Evolutionary conservation across 2,797 vertebrate species (phyloP), one percentile per base, ranked within the genome.

Genomic region (Neostethus bicornis): DNA sequence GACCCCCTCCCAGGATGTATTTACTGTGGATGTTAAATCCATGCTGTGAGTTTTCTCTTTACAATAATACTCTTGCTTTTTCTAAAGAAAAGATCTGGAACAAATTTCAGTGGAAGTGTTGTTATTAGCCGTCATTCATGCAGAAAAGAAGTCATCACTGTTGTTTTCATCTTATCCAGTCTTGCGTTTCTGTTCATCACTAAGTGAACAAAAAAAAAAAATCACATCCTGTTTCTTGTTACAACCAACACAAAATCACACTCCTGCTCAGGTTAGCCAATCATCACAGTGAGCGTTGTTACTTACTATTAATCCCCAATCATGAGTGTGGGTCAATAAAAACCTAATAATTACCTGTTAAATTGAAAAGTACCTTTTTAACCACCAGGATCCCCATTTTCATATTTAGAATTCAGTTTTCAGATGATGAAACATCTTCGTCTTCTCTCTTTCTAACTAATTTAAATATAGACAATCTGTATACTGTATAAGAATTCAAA

Each of bases 101-200:
- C 9, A 52, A 32, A 61, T 51, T 54, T 53, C 3, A 49, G 25
- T 4, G 5, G 25, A 25, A 25, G 25, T 4, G 4, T 25, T 25
- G 7, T 25, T 25, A 25, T 58, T 32, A 68, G 21, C 14, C 43
- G 7, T 32, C 50, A 52, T 38, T 66, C 41, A 44, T 61, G 61
- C 60, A 72, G 48, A 69, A 61, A 73, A 66, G 31, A 47, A 61
- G 42, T 54, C 13, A 55, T 56, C 57, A 13, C 14, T 53, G 60
- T 34, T 38, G 20, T 32, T 56, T 70, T 26, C 23, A 41, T 21
- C 34, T 11, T 1, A 24, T 29, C 26, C n/a, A 1, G 1, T 16
- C 9, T 26, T 11, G 7, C 4, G 23, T 48, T 34, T 38, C 6
- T 34, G 28, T 29, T 29, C 11, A 29, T 10, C 10, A 29, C 10